Evolutionary conservation across 2,113 vertebrate species (phyloP), one percentile per base, ranked within the genome.

Genomic region (Rhabdornis inornatus): DNA sequence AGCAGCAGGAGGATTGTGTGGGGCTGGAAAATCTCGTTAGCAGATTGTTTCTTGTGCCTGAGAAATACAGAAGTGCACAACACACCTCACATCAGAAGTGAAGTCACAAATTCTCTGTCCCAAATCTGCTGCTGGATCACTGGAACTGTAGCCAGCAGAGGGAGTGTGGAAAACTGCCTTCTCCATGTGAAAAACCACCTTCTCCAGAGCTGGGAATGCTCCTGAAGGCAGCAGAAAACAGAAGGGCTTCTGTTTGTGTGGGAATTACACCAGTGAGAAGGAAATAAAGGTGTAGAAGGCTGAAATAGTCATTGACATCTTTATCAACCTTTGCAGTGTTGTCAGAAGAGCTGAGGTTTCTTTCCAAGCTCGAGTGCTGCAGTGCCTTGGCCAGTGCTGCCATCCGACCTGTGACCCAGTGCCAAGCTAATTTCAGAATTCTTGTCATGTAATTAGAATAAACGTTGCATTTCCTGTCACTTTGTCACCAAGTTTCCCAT

Each of bases 391-490:
- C 20, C 64, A 37, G 63, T 21, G 56, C 72, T 89, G 23, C 4
- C 3, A 2, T 39, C 44, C 93, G 94, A 76, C 47, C 94, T 35
- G 37, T 31, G 56, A 49, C 0, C 47, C 94, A n/a, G n/a, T 31
- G 56, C 53, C 0, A 2, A 81, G 55, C 60, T 87, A 2, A 25
- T 28, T 87, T 42, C 42, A 81, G 61, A 93, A 90, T 77, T 88
- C 49, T 70, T 57, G 55, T 59, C 78, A 44, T 55, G 71, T 31
- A 28, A 74, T 94, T 33, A 65, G 30, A 82, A 44, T 85, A 93
- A 91, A 60, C 87, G 83, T 30, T 44, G 79, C 82, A 71, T 87
- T 97, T 96, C 66, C 93, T 87, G 84, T 85, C 53, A 39, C 72
- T 64, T 33, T 69, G 18, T 75, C 72, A 47, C 81, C 81, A 50